Percentiles rank a stretch among this genome's conserved stretches.
These are phyloP conservation scores for Arctocebus calabarensis DNA, from an alignment of 2,797 vertebrate species.

Conservation along the genomic window DNA sequence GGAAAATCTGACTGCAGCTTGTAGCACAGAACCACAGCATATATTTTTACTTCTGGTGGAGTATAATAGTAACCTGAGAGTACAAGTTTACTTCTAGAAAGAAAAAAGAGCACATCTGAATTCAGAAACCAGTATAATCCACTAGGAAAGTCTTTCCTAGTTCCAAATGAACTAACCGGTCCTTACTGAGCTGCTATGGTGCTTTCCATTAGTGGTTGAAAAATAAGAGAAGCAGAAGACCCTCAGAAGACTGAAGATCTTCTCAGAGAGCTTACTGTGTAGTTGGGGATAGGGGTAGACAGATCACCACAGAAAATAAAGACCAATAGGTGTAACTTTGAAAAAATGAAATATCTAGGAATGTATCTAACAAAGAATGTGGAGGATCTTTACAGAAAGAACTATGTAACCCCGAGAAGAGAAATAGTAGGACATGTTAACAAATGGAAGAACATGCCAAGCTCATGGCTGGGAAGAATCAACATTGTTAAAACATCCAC, in stretches of 20 bases:
- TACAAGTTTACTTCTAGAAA: slow-evolving; percentile 56
- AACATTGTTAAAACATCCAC: too few species aligned
- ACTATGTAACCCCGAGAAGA: too few species aligned
- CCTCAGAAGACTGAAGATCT: not conserved
- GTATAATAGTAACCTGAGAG: slow-evolving; percentile 43
- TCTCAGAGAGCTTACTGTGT: slow-evolving; percentile 34
- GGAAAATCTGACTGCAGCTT: slow-evolving; percentile 59
- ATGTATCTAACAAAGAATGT: too few species aligned
- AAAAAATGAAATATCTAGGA: too few species aligned
- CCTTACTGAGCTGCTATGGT: not conserved
- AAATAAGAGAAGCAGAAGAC: slow-evolving; percentile 20
- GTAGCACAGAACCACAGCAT: slow-evolving; percentile 32
- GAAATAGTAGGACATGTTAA: too few species aligned
- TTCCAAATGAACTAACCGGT: slow-evolving; percentile 10
- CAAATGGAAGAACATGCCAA: too few species aligned
- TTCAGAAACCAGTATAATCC: slow-evolving; percentile 57
- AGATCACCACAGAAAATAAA: slow-evolving; percentile 60
- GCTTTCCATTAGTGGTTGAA: slow-evolving; percentile 27
- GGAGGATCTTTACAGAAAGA: too few species aligned
- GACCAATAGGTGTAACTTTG: not conserved
- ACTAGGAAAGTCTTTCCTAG: slow-evolving; percentile 51
- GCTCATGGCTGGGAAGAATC: too few species aligned
- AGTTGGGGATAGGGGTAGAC: not conserved
- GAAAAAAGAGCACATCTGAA: slow-evolving; percentile 19
- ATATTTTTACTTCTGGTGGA: slow-evolving; percentile 58